Evolutionary conservation across 1,140 invertebrate species (phyloP).

Genomic region (Macrobrachium rosenbergii): DNA sequence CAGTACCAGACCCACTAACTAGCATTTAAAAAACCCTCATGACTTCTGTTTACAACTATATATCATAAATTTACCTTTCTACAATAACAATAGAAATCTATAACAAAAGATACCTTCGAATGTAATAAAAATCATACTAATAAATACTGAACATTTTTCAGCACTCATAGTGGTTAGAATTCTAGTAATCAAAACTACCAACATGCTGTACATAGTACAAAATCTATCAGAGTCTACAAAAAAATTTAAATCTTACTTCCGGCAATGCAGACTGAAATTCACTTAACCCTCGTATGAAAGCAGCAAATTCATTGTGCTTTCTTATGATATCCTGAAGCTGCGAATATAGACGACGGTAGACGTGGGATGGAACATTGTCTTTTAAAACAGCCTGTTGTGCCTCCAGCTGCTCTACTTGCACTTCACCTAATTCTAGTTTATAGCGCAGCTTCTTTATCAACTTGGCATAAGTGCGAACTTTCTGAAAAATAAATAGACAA

Average conservation of each 20-base stretch:
- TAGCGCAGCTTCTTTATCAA: conserved; percentile 46
- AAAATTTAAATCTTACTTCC: conserved; percentile 26
- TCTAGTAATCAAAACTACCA: background rate
- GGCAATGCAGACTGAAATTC: conserved; percentile 35
- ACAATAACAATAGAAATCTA: no score
- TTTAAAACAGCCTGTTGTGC: conserved; percentile 37
- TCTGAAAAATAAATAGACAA: background rate
- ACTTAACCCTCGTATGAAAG: conserved; percentile 42
- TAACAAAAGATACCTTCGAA: no score
- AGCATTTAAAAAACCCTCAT: no score
- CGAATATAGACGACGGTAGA: conserved; percentile 20
- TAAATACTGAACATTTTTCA: no score
- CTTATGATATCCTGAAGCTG: conserved; percentile 32
- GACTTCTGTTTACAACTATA: no score
- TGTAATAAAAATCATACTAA: no score
- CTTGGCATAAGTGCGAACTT: conserved; percentile 43
- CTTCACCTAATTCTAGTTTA: conserved; percentile 33
- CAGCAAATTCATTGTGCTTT: conserved; percentile 51
- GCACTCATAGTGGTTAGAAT: no score
- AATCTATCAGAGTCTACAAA: background rate
- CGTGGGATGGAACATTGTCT: conserved; percentile 34
- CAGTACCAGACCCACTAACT: no score
- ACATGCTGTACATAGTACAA: background rate
- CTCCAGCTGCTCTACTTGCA: conserved; percentile 43
- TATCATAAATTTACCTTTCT: no score